A percentile compares a stretch with the other conserved stretches of the same genome.
phyloP scores from a whole-genome alignment of 2,888 invertebrate genomes.

The Argyresthia albistria region DNA sequence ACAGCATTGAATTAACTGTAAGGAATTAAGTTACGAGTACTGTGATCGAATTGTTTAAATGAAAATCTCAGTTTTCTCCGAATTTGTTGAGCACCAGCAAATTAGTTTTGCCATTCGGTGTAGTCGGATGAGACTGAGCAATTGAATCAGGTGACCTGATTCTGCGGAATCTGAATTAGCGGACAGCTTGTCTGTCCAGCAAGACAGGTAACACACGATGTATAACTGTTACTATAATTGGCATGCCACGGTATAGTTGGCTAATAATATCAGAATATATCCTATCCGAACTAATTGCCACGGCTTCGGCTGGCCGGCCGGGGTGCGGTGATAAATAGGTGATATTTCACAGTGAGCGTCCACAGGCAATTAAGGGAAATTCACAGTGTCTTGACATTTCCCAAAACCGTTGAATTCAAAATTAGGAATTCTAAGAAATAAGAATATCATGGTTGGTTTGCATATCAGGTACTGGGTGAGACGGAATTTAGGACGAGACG shows the following conservation, averaged over 20 bases:
- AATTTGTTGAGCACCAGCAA: too few species aligned
- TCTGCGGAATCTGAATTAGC: not conserved
- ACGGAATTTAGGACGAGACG: too few species aligned
- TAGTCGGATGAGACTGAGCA: not conserved
- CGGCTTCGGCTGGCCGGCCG: conserved; percentile 10
- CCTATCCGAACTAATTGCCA: conserved; percentile 19
- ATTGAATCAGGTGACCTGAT: not conserved
- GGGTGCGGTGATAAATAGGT: conserved; percentile 9
- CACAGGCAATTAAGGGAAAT: not conserved
- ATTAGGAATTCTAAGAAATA: too few species aligned
- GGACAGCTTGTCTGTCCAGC: not conserved
- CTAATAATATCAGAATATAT: conserved; percentile 22
- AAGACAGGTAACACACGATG: conserved; percentile 15
- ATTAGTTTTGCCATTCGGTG: not conserved
- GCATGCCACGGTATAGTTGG: conserved; percentile 21
- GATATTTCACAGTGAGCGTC: not conserved
- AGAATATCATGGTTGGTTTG: too few species aligned
- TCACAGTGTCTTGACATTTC: too few species aligned
- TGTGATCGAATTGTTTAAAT: too few species aligned
- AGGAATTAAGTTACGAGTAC: too few species aligned
- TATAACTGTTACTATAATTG: conserved; percentile 18
- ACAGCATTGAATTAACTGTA: too few species aligned
- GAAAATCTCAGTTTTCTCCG: too few species aligned
- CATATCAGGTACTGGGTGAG: too few species aligned
- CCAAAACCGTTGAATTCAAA: too few species aligned